Evolutionary conservation across 37 sponge, comb jelly and placozoan genomes (phyloP).

Genomic region (Beroe ovata): DNA sequence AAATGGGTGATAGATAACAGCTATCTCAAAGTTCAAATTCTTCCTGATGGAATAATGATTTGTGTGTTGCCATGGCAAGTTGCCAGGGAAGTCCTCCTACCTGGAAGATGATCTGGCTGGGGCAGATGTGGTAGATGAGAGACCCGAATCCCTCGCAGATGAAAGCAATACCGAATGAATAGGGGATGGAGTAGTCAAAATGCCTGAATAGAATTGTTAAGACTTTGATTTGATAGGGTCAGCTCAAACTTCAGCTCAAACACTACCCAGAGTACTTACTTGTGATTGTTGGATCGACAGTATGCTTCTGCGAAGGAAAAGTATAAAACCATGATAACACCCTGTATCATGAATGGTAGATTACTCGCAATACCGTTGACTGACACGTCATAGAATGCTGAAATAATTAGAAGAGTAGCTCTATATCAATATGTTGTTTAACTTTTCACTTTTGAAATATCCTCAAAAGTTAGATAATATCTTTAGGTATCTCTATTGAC

Average conservation of each 20-base stretch:
- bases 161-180: constrained; percentile 37
- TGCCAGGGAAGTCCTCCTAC: too few species aligned
- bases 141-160: constrained; percentile 50
- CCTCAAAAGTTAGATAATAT: too few species aligned
- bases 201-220: not conserved
- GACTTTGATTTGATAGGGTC: too few species aligned
- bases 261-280: constrained; percentile 12
- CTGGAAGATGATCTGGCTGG: constrained; percentile 35
- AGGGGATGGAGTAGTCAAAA: constrained; percentile 28
- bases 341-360: constrained; percentile 27
- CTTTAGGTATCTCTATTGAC: too few species aligned
- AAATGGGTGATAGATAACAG: too few species aligned
- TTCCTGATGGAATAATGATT: too few species aligned
- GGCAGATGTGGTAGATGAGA: constrained; percentile 31
- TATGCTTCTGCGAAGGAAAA: not conserved
- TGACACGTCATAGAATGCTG: constrained; percentile 33
- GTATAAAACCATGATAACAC: not conserved
- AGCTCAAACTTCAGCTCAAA: too few species aligned
- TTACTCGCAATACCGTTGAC: constrained; percentile 44
- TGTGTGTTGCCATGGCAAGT: too few species aligned
- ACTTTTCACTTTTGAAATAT: too few species aligned
- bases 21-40: too few species aligned
- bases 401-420: not conserved
- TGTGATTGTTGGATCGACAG: constrained; percentile 23
- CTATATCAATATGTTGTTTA: too few species aligned